Percentiles rank a stretch among this genome's conserved stretches.
Evolutionary conservation across 1,140 invertebrate species (phyloP).

Genomic region (Zeugodacus cucurbitae): DNA sequence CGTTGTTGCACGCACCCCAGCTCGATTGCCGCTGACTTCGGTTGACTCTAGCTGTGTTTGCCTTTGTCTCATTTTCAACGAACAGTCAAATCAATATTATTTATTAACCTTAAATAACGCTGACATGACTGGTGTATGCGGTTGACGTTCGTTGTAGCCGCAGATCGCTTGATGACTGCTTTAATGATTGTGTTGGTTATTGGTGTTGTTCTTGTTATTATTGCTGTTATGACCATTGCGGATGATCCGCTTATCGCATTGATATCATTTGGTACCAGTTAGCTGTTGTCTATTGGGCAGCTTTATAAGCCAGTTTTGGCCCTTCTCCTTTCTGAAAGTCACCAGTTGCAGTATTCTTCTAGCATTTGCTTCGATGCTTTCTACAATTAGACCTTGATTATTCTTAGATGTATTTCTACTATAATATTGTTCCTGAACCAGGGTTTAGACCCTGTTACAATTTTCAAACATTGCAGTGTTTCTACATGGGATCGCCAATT

Average conservation of each 20-base stretch:
- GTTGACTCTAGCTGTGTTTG: not conserved
- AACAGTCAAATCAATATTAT: constrained; percentile 45
- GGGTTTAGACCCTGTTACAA: no score
- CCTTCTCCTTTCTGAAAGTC: not conserved
- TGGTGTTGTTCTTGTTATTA: not conserved
- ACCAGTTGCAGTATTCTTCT: not conserved
- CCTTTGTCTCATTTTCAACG: constrained; percentile 21
- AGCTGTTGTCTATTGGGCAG: not conserved
- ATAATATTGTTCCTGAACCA: no score
- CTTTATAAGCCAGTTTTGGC: not conserved
- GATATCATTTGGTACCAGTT: not conserved
- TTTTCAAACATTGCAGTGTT: no score
- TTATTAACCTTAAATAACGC: constrained; percentile 45
- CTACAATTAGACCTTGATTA: not conserved
- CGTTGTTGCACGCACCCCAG: not conserved
- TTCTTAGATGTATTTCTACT: no score
- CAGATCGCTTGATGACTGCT: not conserved
- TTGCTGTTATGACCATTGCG: not conserved
- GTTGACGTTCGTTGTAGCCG: constrained; percentile 11
- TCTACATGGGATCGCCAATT: no score
- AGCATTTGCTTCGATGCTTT: not conserved
- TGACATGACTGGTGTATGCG: constrained; percentile 39
- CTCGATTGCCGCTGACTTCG: not conserved
- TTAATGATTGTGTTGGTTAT: not conserved
- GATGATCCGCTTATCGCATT: not conserved